Evolutionary conservation across 2,797 vertebrate species (phyloP).

Genomic region (Champsocephalus esox): DNA sequence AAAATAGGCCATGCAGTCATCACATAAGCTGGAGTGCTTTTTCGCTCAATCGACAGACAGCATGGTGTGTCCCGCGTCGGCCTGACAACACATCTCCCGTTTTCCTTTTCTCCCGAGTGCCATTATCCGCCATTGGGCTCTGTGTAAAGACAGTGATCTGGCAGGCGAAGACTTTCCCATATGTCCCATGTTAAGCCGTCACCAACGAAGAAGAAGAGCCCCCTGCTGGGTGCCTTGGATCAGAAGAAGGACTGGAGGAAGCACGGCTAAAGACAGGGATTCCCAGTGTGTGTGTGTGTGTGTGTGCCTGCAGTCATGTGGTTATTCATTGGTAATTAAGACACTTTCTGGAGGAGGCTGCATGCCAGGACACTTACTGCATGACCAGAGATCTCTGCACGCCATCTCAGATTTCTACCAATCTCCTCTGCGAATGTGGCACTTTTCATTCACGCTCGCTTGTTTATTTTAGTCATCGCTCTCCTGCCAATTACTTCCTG

Average conservation of each 20-base stretch:
- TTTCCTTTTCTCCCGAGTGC: slow-evolving; percentile 65
- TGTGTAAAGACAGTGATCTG: slow-evolving; percentile 58
- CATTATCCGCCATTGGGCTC: slow-evolving; percentile 60
- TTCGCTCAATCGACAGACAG: slow-evolving; percentile 52
- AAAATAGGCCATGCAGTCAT: slow-evolving; percentile 76
- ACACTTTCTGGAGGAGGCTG: slow-evolving; percentile 54
- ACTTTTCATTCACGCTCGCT: slow-evolving; percentile 1
- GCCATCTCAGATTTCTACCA: neutral
- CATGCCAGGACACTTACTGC: slow-evolving; percentile 28
- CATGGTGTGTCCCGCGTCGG: slow-evolving; percentile 36
- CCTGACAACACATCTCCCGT: slow-evolving; percentile 44
- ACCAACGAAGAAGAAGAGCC: slow-evolving; percentile 34
- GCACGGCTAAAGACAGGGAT: slow-evolving; percentile 52
- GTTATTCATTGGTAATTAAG: slow-evolving; percentile 59
- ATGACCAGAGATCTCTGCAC: slow-evolving; percentile 28
- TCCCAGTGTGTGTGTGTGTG: slow-evolving; percentile 28
- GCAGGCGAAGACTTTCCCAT: slow-evolving; percentile 71
- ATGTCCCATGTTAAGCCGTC: slow-evolving; percentile 71
- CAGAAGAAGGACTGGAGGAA: slow-evolving; percentile 50
- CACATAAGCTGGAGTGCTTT: slow-evolving; percentile 71
- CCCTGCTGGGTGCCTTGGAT: slow-evolving; percentile 61
- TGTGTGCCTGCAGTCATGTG: slow-evolving; percentile 17
- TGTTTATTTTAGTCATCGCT: slow-evolving; percentile 25
- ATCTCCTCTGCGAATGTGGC: neutral
- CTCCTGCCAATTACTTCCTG: slow-evolving; percentile 27